Conservation (phyloP, 2,797 vertebrate species). For the Myiothlypis coronata region DNA sequence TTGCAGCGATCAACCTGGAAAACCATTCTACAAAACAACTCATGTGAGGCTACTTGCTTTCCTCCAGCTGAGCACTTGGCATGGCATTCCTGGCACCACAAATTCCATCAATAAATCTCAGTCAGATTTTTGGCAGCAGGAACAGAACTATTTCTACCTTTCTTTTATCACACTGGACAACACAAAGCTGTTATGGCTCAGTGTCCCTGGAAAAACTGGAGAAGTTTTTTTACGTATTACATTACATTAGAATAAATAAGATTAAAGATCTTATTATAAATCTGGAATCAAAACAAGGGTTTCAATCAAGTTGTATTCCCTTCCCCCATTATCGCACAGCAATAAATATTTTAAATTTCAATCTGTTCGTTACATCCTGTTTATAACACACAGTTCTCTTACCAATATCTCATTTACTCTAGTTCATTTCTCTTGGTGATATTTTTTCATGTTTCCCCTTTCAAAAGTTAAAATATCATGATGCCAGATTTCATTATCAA, state of each 20-base stretch:
- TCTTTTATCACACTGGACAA: slow-evolving; percentile 59
- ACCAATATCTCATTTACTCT: background rate
- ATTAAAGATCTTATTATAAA: background rate
- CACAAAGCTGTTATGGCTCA: slow-evolving; percentile 26
- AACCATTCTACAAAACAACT: background rate
- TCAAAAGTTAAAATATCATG: background rate
- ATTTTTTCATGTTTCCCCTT: background rate
- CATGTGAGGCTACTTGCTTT: background rate
- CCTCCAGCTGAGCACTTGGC: background rate
- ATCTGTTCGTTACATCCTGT: background rate
- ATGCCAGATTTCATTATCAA: background rate
- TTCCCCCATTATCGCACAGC: background rate
- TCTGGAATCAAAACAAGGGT: background rate
- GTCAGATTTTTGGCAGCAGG: slow-evolving; percentile 44
- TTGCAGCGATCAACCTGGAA: background rate
- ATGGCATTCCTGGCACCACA: slow-evolving; percentile 5
- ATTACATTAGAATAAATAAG: slow-evolving; percentile 30
- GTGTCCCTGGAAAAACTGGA: slow-evolving; percentile 39
- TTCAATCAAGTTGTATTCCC: background rate
- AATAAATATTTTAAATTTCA: background rate
- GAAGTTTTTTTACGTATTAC: slow-evolving; percentile 33
- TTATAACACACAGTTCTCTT: background rate
- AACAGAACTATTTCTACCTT: slow-evolving; percentile 55
- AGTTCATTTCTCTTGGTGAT: background rate
- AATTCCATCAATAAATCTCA: slow-evolving; percentile 33